These are phyloP conservation scores for Silurus glanis DNA, from an alignment of 2,113 vertebrate species.

Conservation along the genomic window DNA sequence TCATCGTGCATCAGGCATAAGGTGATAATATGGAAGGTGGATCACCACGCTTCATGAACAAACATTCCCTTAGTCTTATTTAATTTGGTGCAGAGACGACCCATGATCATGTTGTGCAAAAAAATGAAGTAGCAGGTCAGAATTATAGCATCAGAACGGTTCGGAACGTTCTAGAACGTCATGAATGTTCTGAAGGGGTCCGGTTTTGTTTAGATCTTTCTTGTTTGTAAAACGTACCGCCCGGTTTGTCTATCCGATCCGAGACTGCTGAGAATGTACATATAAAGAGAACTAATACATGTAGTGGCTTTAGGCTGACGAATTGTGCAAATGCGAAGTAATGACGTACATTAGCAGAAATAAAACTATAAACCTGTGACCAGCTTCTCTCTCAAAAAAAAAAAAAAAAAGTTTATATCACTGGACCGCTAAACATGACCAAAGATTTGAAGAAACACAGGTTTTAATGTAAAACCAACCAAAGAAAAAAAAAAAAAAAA, in stretches of 20 bases:
- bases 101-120: neutral
- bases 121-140: neutral
- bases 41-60: neutral
- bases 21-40: neutral
- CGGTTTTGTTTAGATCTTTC: neutral
- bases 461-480: neutral
- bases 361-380: neutral
- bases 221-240: neutral
- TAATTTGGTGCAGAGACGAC: too few species aligned
- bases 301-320: neutral
- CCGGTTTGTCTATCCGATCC: neutral
- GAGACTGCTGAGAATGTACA: neutral
- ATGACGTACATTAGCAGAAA: neutral
- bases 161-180: neutral
- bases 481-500: neutral
- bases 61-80: too few species aligned
- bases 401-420: neutral
- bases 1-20: neutral
- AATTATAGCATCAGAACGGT: too few species aligned
- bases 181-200: neutral
- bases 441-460: neutral
- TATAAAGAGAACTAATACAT: neutral
- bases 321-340: neutral
- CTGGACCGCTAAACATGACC: neutral
- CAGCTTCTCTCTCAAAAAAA: neutral